Percentiles rank a stretch among this genome's conserved stretches.
Conservation (phyloP, 2,113 vertebrate genomes). For the Paratilapia polleni region DNA sequence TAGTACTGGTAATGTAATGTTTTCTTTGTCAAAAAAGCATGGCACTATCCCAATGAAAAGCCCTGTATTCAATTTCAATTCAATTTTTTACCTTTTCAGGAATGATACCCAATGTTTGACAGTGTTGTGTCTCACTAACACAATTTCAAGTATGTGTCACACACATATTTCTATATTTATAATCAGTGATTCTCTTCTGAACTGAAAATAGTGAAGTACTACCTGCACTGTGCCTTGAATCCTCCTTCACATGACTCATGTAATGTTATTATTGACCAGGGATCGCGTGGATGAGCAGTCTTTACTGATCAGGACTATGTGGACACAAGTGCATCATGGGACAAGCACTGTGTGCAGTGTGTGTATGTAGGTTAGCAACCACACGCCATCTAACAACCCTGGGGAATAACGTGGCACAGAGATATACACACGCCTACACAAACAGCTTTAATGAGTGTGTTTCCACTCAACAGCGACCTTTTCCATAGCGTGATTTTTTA, state of each 20-base stretch:
- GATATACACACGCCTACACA: constrained; percentile 7
- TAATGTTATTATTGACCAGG: constrained; percentile 28
- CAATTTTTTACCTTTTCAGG: too few relatives aligned
- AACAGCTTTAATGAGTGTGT: constrained; percentile 60
- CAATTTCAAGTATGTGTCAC: too few relatives aligned
- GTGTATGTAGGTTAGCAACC: constrained; percentile 28
- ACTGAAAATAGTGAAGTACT: too few relatives aligned
- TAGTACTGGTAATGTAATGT: too few relatives aligned
- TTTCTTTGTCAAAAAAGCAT: too few relatives aligned
- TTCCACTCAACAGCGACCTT: constrained; percentile 46
- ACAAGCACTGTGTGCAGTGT: constrained; percentile 2
- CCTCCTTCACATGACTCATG: background rate
- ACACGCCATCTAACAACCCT: constrained; percentile 48
- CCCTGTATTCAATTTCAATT: too few relatives aligned
- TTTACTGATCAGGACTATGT: constrained; percentile 17
- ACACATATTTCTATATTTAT: too few relatives aligned
- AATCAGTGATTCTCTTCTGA: too few relatives aligned
- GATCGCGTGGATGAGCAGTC: constrained; percentile 9
- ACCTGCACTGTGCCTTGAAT: too few relatives aligned
- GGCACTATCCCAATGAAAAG: too few relatives aligned
- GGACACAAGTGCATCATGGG: constrained; percentile 45
- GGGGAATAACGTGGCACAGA: constrained; percentile 19
- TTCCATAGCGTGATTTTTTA: constrained; percentile 34
- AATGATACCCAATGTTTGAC: too few relatives aligned
- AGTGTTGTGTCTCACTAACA: too few relatives aligned